A percentile compares a stretch with the other conserved stretches of the same genome.
Evolutionary conservation across 2,888 invertebrate species (phyloP).

Genomic region (Melieria omissa): DNA sequence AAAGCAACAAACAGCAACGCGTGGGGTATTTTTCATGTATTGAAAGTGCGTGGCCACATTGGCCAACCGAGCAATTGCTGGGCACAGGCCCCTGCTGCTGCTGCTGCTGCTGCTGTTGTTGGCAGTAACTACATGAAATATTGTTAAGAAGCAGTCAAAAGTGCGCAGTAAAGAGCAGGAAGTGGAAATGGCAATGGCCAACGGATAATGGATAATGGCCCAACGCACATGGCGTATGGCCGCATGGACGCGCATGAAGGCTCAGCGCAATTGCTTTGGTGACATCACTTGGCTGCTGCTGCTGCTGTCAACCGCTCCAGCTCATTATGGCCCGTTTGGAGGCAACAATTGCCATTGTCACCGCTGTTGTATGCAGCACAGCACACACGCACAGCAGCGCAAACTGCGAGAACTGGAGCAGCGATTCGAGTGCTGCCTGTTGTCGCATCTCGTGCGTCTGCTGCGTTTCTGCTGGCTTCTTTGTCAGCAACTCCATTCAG

Average conservation of each 20-base stretch:
- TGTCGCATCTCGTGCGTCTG: constrained; percentile 1
- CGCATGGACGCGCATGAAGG: background rate
- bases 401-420: background rate
- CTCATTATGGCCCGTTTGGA: constrained; percentile 21
- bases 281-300: constrained; percentile 22
- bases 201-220: no score
- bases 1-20: no score
- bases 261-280: constrained; percentile 2
- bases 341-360: constrained; percentile 21
- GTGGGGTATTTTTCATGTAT: background rate
- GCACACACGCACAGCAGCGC: background rate
- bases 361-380: constrained; percentile 8
- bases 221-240: constrained; percentile 16
- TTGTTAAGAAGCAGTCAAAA: constrained; percentile 6
- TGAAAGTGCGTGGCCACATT: constrained; percentile 28
- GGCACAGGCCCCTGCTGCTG: background rate
- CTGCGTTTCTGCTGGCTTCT: constrained; percentile 16
- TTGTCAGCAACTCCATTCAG: background rate
- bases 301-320: constrained; percentile 14
- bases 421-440: background rate
- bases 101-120: no score
- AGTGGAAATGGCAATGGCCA: background rate
- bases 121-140: no score
- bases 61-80: constrained; percentile 30
- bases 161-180: constrained; percentile 20